phyloP scores from a whole-genome alignment of 2,888 invertebrate species.

The Tipula vernalis region DNA sequence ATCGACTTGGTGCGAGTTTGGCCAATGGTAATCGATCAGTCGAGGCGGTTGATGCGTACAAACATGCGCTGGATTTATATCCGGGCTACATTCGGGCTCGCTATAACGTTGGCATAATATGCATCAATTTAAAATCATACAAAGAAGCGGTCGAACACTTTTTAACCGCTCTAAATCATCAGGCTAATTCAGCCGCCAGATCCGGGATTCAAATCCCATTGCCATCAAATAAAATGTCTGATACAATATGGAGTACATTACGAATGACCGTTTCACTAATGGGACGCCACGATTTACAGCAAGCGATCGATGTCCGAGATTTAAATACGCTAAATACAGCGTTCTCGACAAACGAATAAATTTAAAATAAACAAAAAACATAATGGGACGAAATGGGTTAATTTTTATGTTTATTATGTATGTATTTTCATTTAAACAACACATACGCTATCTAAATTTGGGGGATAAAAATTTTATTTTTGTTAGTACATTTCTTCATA shows the following conservation, averaged over 20 bases:
- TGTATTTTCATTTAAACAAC: not conserved
- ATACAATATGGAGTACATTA: slow-evolving; percentile 89
- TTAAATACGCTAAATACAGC: slow-evolving; percentile 46
- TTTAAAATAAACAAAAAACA: not conserved
- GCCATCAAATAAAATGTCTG: slow-evolving; percentile 56
- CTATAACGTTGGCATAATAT: slow-evolving; percentile 96
- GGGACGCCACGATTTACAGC: slow-evolving; percentile 51
- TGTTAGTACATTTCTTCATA: slow-evolving; percentile 4
- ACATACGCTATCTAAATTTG: not conserved
- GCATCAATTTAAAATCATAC: slow-evolving; percentile 89
- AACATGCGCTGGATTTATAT: slow-evolving; percentile 74
- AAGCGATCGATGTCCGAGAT: slow-evolving; percentile 47
- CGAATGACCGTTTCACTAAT: slow-evolving; percentile 77
- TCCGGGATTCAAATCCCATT: slow-evolving; percentile 43
- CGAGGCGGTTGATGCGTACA: slow-evolving; percentile 93
- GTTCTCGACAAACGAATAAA: slow-evolving; percentile 22
- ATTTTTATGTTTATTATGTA: not conserved
- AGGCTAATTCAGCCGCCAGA: slow-evolving; percentile 46
- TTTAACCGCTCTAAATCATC: slow-evolving; percentile 82
- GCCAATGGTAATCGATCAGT: slow-evolving; percentile 92
- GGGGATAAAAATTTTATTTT: not conserved
- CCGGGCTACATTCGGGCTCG: slow-evolving; percentile 95
- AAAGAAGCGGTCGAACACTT: slow-evolving; percentile 95
- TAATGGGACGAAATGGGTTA: not conserved
- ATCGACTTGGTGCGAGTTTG: slow-evolving; percentile 90